Evolutionary conservation across 1,140 invertebrate species (phyloP).

Genomic region (Drosophila sp.): DNA sequence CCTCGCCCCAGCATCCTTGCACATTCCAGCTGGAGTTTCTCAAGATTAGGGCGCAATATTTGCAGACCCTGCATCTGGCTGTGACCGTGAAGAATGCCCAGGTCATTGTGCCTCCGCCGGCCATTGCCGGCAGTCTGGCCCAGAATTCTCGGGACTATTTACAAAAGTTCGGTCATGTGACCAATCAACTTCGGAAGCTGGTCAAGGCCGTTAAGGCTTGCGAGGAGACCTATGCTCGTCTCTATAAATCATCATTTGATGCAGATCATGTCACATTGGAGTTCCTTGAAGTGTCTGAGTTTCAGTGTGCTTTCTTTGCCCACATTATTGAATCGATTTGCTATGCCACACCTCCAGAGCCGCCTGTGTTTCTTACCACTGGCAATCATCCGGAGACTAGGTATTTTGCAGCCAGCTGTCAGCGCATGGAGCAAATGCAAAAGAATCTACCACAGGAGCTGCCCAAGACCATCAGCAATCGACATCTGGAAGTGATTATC

Average conservation of each 20-base stretch:
- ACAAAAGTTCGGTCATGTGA: constrained; percentile 91
- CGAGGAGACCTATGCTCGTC: constrained; percentile 90
- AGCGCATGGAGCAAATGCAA: constrained; percentile 71
- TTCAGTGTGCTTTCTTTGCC: constrained; percentile 75
- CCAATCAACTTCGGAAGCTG: constrained; percentile 86
- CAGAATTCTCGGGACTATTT: constrained; percentile 91
- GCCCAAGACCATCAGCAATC: constrained; percentile 74
- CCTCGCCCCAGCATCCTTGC: constrained; percentile 74
- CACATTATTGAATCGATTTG: constrained; percentile 81
- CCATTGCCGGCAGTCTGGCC: constrained; percentile 93
- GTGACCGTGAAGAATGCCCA: constrained; percentile 91
- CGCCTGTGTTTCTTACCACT: constrained; percentile 68
- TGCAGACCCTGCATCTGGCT: constrained; percentile 90
- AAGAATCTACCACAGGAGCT: constrained; percentile 70
- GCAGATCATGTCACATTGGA: constrained; percentile 93
- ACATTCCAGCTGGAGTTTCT: constrained; percentile 92
- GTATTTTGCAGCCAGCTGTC: constrained; percentile 67
- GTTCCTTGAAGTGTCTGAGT: constrained; percentile 88
- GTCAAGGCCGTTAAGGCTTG: constrained; percentile 90
- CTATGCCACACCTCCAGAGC: constrained; percentile 76
- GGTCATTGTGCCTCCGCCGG: constrained; percentile 95
- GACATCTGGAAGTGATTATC: constrained; percentile 76
- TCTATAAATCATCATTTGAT: constrained; percentile 97
- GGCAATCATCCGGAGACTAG: constrained; percentile 78
- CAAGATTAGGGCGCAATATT: constrained; percentile 89